These are phyloP conservation scores for Drosophila peninsularis DNA, from an alignment of 2,888 invertebrate species.

Conservation along the genomic window DNA sequence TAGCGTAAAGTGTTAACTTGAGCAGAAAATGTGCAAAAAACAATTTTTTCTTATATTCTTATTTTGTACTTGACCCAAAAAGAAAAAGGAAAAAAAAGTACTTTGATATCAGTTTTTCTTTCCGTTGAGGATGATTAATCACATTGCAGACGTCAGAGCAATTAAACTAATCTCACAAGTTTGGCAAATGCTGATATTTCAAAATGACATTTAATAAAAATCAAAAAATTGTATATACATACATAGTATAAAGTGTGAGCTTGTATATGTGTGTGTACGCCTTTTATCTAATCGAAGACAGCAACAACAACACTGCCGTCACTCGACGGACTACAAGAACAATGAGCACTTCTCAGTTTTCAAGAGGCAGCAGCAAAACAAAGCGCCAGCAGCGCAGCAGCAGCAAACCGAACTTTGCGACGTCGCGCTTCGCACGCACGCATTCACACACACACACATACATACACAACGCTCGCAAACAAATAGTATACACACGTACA, in stretches of 20 bases:
- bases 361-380: conserved; percentile 47
- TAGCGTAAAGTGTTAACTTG: background rate
- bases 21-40: background rate
- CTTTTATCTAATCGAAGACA: conserved; percentile 55
- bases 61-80: conserved; percentile 41
- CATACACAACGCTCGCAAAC: conserved; percentile 14
- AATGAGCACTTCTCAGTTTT: conserved; percentile 45
- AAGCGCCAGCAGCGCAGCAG: conserved; percentile 53
- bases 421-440: conserved; percentile 21
- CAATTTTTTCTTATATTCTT: conserved; percentile 5
- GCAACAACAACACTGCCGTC: background rate
- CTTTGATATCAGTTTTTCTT: conserved; percentile 29
- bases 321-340: conserved; percentile 28
- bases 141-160: conserved; percentile 59
- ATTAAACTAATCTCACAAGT: conserved; percentile 64
- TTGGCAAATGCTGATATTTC: conserved; percentile 46
- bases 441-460: conserved; percentile 16
- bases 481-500: background rate
- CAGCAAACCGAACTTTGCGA: conserved; percentile 26
- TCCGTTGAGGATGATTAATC: conserved; percentile 54
- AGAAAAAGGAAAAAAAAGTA: conserved; percentile 4
- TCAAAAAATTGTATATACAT: conserved; percentile 22
- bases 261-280: conserved; percentile 9
- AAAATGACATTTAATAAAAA: conserved; percentile 74
- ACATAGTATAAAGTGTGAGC: background rate